Percentiles rank a stretch among this genome's conserved stretches.
phyloP scores from a whole-genome alignment of 2,797 vertebrate species.

The Tinamus major region DNA sequence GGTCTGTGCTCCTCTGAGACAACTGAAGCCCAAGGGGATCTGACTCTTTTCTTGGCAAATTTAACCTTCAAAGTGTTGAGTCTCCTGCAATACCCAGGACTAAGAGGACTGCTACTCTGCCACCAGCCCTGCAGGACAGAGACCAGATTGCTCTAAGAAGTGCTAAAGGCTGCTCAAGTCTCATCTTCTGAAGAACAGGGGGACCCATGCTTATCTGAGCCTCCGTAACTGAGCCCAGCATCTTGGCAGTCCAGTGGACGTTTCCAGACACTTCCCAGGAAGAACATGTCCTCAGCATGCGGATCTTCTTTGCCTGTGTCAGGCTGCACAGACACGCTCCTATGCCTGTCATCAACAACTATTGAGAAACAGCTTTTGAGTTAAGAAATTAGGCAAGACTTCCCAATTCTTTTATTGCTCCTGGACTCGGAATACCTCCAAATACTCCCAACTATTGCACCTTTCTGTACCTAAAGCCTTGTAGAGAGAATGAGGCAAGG shows the following conservation, averaged over 20 bases:
- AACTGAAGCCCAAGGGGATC: not conserved
- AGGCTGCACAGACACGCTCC: not conserved
- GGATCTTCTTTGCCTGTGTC: not conserved
- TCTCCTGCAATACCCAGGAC: not conserved
- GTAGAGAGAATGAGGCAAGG: not conserved
- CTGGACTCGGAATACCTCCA: not conserved
- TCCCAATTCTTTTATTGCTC: not conserved
- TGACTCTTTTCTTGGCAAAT: not conserved
- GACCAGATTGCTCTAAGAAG: not conserved
- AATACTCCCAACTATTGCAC: constrained; percentile 40
- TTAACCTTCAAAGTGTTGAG: not conserved
- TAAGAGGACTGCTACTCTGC: not conserved
- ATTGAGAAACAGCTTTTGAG: not conserved
- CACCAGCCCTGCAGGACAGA: not conserved
- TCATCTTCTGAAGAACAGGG: not conserved
- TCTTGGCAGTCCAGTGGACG: not conserved
- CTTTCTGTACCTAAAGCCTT: constrained; percentile 16
- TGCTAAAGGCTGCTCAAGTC: not conserved
- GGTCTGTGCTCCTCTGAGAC: accelerated
- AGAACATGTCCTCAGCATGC: accelerated
- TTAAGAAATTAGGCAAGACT: not conserved
- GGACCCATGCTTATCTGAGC: not conserved
- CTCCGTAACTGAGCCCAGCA: not conserved
- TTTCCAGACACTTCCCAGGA: not conserved
- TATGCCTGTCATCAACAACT: not conserved